These are phyloP conservation scores for Cantharis nigra DNA, from an alignment of 2,888 invertebrate species.

Conservation along the genomic window DNA sequence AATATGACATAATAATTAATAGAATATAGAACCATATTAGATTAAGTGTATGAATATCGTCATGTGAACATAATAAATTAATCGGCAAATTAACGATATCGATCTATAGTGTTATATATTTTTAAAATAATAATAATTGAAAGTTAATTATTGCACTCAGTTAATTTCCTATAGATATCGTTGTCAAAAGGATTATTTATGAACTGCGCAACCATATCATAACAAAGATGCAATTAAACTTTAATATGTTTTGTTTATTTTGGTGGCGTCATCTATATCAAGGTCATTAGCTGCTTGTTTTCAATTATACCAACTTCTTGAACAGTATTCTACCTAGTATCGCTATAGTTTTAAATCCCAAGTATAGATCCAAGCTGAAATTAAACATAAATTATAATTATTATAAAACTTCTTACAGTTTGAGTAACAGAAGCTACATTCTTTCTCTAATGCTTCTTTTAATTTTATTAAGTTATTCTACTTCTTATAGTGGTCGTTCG, in stretches of 20 bases:
- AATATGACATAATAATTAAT: background rate
- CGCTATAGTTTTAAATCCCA: no score
- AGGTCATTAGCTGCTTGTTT: background rate
- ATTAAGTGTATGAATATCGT: background rate
- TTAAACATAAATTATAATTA: no score
- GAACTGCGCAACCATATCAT: background rate
- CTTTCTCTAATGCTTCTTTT: no score
- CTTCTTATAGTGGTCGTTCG: no score
- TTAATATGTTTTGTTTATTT: background rate
- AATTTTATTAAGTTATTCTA: no score
- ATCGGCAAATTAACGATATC: background rate
- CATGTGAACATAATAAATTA: background rate
- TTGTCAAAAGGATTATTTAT: background rate
- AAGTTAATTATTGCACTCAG: background rate
- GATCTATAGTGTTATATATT: background rate
- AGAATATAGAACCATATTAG: background rate
- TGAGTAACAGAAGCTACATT: no score
- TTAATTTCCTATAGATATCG: background rate
- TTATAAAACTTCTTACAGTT: no score
- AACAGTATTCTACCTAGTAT: background rate
- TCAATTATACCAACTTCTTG: background rate
- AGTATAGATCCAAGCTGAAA: no score
- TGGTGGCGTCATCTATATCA: background rate
- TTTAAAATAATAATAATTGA: background rate
- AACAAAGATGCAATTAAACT: background rate